Conservation (phyloP, 2,797 vertebrate species). For the Sebastes cheni region DNA sequence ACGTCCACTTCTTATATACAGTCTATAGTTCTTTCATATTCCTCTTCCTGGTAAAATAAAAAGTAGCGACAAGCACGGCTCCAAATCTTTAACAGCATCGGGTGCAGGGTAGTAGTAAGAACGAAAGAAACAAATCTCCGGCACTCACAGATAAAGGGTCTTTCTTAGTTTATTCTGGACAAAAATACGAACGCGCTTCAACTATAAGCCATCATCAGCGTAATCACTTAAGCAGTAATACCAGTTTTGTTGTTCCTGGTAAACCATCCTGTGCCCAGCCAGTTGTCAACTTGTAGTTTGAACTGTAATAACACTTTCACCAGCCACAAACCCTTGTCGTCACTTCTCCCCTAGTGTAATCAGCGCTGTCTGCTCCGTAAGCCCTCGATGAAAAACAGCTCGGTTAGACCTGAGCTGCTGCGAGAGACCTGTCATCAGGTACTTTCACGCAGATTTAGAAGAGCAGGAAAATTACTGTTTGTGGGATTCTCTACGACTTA, state of each 20-base stretch:
- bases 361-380: neutral
- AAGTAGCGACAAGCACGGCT: too few species aligned
- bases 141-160: too few species aligned
- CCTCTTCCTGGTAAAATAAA: rapidly evolving
- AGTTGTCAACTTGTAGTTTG: neutral
- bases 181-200: too few species aligned
- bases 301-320: constrained; percentile 17
- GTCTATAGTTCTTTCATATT: rapidly evolving
- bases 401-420: constrained; percentile 7
- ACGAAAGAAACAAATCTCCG: too few species aligned
- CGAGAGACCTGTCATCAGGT: constrained; percentile 17
- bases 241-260: neutral
- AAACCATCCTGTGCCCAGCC: neutral
- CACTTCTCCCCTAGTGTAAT: neutral
- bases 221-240: too few species aligned
- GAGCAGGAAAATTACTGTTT: constrained; percentile 12
- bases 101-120: too few species aligned
- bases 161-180: too few species aligned
- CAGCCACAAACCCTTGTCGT: neutral
- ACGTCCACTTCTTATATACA: too few species aligned
- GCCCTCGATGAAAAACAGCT: neutral
- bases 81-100: rapidly evolving
- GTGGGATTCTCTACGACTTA: neutral
- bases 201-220: too few species aligned
- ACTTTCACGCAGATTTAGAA: neutral